These are phyloP conservation scores for Orussus abietinus DNA, from an alignment of 1,140 invertebrate species.

Conservation along the genomic window DNA sequence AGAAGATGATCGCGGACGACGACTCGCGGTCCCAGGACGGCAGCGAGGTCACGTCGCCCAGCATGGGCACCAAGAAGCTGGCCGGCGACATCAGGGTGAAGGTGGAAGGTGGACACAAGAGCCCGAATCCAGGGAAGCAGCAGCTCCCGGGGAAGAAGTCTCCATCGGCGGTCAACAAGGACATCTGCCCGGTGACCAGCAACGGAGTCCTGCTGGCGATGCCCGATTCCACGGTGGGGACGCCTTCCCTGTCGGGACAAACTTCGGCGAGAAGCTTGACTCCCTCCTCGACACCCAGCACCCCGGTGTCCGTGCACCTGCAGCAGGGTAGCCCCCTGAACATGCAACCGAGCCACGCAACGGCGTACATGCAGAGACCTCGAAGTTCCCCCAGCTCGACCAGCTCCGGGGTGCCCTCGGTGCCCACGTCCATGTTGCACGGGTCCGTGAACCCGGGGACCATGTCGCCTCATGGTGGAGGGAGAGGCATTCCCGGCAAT, in stretches of 20 bases:
- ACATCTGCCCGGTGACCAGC: slow-evolving; percentile 47
- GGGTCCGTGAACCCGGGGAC: slow-evolving; percentile 27
- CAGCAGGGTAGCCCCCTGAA: slow-evolving; percentile 50
- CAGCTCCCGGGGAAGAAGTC: slow-evolving; percentile 47
- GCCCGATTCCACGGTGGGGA: slow-evolving; percentile 50
- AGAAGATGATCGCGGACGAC: slow-evolving; percentile 70
- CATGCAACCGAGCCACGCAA: slow-evolving; percentile 35
- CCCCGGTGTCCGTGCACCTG: slow-evolving; percentile 58
- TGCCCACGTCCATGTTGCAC: slow-evolving; percentile 32
- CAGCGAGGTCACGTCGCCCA: slow-evolving; percentile 55
- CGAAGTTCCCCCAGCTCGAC: slow-evolving; percentile 48
- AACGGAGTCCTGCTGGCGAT: slow-evolving; percentile 46
- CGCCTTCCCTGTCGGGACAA: slow-evolving; percentile 41
- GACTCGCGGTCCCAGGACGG: slow-evolving; percentile 68
- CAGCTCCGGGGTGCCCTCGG: no score
- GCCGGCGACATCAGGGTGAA: slow-evolving; percentile 51
- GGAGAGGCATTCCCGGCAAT: slow-evolving; percentile 25
- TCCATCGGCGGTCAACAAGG: slow-evolving; percentile 36
- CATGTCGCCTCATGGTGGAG: slow-evolving; percentile 37
- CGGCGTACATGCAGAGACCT: slow-evolving; percentile 45
- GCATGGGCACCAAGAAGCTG: slow-evolving; percentile 53
- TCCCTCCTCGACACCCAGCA: slow-evolving; percentile 63
- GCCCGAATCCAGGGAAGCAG: slow-evolving; percentile 57
- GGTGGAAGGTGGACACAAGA: slow-evolving; percentile 62
- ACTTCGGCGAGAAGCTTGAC: slow-evolving; percentile 61